These are phyloP conservation scores for Eristalinus sepulchralis DNA, from an alignment of 2,888 invertebrate genomes.

Conservation along the genomic window DNA sequence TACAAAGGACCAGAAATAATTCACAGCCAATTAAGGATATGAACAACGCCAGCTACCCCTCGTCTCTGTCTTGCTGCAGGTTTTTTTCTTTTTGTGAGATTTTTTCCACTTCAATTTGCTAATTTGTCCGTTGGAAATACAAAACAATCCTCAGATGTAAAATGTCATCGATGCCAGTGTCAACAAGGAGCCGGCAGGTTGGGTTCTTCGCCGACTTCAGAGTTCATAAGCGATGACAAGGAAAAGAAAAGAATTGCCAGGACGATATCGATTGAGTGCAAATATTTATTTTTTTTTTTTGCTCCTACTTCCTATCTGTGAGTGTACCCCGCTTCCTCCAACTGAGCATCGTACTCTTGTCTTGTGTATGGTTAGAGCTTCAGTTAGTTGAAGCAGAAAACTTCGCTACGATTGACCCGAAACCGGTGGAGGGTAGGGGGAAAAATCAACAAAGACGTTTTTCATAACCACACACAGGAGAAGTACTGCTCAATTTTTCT, in stretches of 20 bases:
- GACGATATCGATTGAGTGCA: slow-evolving; percentile 23
- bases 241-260: slow-evolving; percentile 19
- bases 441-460: neutral
- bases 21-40: slow-evolving; percentile 45
- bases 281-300: slow-evolving; percentile 54
- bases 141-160: slow-evolving; percentile 38
- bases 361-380: slow-evolving; percentile 19
- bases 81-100: slow-evolving; percentile 15
- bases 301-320: neutral
- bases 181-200: slow-evolving; percentile 7
- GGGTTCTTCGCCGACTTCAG: slow-evolving; percentile 9
- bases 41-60: neutral
- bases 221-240: slow-evolving; percentile 33
- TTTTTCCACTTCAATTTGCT: slow-evolving; percentile 61
- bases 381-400: slow-evolving; percentile 10
- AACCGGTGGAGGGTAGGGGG: neutral
- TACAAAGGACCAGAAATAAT: neutral
- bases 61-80: neutral
- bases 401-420: slow-evolving; percentile 7
- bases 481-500: neutral
- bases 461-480: neutral
- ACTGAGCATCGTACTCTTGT: slow-evolving; percentile 18
- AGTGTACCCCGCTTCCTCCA: slow-evolving; percentile 7
- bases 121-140: slow-evolving; percentile 56
- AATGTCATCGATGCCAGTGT: slow-evolving; percentile 49